Conservation (phyloP, 2,888 invertebrate genomes). For the Phalera bucephala region DNA sequence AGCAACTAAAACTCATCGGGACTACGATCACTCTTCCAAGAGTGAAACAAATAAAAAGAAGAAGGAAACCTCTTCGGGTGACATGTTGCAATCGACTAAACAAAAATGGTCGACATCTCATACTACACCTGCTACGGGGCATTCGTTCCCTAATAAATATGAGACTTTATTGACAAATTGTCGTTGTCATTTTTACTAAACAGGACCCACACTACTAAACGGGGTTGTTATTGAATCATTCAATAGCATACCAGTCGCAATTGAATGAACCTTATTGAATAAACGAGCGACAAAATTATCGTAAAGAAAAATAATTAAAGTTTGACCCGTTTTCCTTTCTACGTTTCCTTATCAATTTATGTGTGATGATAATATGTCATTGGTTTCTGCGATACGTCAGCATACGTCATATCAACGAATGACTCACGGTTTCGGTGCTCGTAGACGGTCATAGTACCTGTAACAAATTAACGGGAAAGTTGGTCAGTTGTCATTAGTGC, state of each 20-base stretch:
- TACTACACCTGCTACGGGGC: no score
- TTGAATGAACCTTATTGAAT: background rate
- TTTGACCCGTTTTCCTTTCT: slow-evolving; percentile 21
- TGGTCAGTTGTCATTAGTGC: slow-evolving; percentile 42
- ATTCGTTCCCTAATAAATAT: no score
- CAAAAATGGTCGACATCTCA: no score
- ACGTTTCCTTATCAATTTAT: slow-evolving; percentile 21
- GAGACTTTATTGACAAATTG: no score
- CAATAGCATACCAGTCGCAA: background rate
- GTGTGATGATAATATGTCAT: slow-evolving; percentile 32
- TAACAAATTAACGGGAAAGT: slow-evolving; percentile 53
- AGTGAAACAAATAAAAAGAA: no score
- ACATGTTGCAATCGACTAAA: no score
- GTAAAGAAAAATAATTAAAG: slow-evolving; percentile 12
- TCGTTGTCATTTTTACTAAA: no score
- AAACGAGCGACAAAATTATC: background rate
- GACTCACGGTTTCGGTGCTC: slow-evolving; percentile 70
- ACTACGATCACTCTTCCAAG: no score
- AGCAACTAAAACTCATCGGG: no score
- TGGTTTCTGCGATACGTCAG: slow-evolving; percentile 47
- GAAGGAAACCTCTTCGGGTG: no score
- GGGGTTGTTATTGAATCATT: no score
- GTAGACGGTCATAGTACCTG: slow-evolving; percentile 77
- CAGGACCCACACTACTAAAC: no score
- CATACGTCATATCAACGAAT: slow-evolving; percentile 52